Conservation (phyloP, 2,797 vertebrate genomes). For the Neosalanx taihuensis region DNA sequence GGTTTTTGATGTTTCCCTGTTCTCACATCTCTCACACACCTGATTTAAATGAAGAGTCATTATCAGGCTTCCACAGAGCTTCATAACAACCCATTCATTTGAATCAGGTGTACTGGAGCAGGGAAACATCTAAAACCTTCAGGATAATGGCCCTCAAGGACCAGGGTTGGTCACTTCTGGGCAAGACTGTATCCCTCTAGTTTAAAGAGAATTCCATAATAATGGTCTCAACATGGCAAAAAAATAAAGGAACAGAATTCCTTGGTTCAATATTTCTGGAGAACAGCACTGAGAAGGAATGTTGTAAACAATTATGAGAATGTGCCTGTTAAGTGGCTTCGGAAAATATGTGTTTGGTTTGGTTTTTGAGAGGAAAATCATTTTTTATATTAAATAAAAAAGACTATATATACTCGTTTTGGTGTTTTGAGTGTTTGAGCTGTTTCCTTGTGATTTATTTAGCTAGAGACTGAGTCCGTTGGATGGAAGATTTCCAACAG, state of each 20-base stretch:
- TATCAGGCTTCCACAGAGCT: no score
- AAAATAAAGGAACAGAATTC: conserved; percentile 56
- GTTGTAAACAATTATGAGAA: conserved; percentile 30
- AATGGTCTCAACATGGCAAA: conserved; percentile 44
- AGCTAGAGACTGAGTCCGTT: conserved; percentile 13
- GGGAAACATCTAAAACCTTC: no score
- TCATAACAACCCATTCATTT: no score
- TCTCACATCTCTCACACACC: no score
- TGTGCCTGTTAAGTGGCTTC: conserved; percentile 47
- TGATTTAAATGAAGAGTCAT: no score
- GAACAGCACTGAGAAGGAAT: conserved; percentile 54
- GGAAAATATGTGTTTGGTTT: neutral
- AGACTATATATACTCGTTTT: no score
- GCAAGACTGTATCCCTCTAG: conserved; percentile 5
- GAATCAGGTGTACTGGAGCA: no score
- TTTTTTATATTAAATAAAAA: neutral
- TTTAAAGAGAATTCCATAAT: conserved; percentile 6
- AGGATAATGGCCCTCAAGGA: no score
- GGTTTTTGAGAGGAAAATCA: conserved; percentile 45
- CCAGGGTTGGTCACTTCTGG: neutral
- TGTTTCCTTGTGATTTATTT: conserved; percentile 30
- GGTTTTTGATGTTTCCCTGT: no score
- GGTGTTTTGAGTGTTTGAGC: conserved; percentile 37
- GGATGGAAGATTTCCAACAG: no score
- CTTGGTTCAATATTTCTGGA: conserved; percentile 54